Evolutionary conservation across 2,888 invertebrate species (phyloP), one percentile per base, ranked within the genome.

Genomic region (Chesias legatella): DNA sequence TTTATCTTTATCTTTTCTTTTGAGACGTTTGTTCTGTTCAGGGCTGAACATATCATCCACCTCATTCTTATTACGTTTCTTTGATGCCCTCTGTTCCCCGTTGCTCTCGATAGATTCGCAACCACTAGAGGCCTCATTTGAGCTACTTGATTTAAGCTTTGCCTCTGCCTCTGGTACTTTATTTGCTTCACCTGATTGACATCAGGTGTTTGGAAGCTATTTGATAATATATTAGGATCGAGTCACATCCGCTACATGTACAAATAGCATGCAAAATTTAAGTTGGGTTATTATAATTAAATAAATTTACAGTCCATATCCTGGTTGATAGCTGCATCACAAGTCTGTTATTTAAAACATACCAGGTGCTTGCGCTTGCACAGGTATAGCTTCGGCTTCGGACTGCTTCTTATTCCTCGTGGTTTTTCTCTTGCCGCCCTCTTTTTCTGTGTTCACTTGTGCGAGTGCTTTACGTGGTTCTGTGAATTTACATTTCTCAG

Each of bases 51-150:
- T 61, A 7, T 70, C 84, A 0, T 86, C 86, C 28, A 85, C 78
- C 41, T 85, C 84, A 57, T 83, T 65, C 52, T 85, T 85, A 50
- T 69, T 78, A 0, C 88, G 74, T 60, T 88, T 88, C 57, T 81
- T 83, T 0, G 82, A 72, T 0, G 55, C 55, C 11, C 63, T 46
- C 17, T 51, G 48, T 0, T 68, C 66, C 4, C 49, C 45, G 6
- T 53, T 59, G 10, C 60, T 73, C 6, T 71, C 71, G 0, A 45
- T 38, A 0, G 67, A 67, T 34, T 64, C 62, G 1, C 38, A 33
- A 11, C 47, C 49, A 0, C 45, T 41, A 21, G 53, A 48, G 6
- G 48, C 46, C 8, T 48, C 34, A 6, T 41, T 46, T 0, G 54
- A 44, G 36, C 61, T 57, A 7, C 49, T 62, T 1, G 61, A 51